These are phyloP conservation scores for Parnassius apollo DNA, from an alignment of 2,888 invertebrate species.

Conservation along the genomic window DNA sequence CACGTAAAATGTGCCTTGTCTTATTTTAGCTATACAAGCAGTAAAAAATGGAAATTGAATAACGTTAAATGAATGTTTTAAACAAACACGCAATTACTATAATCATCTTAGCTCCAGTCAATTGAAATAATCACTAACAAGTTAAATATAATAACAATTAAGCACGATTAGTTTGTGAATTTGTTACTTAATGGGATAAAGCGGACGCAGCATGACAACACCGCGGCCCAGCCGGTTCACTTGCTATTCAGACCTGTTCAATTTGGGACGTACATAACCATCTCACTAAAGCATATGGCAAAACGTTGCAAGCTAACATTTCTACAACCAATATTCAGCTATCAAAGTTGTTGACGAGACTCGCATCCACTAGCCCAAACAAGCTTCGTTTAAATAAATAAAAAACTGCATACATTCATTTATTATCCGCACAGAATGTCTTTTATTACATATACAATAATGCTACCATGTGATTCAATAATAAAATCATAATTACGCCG, in stretches of 20 bases:
- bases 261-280: conserved; percentile 62
- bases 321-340: neutral
- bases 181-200: conserved; percentile 57
- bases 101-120: conserved; percentile 70
- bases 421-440: conserved; percentile 12
- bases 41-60: conserved; percentile 72
- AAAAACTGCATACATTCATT: conserved; percentile 42
- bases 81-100: conserved; percentile 48
- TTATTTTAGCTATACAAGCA: conserved; percentile 79
- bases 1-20: conserved; percentile 76
- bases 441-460: conserved; percentile 18
- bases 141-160: conserved; percentile 75
- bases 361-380: conserved; percentile 11
- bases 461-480: conserved; percentile 15
- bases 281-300: conserved; percentile 79
- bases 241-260: conserved; percentile 49
- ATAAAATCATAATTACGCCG: conserved; percentile 1
- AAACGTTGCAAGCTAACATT: conserved; percentile 47
- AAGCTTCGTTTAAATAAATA: neutral
- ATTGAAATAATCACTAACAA: conserved; percentile 72
- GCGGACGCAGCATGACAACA: conserved; percentile 22
- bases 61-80: conserved; percentile 63
- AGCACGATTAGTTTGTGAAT: conserved; percentile 80
- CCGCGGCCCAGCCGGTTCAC: conserved; percentile 16
- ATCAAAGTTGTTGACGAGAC: neutral